Conservation (phyloP, 2,797 vertebrate species). For the Lindbergichthys nudifrons region DNA sequence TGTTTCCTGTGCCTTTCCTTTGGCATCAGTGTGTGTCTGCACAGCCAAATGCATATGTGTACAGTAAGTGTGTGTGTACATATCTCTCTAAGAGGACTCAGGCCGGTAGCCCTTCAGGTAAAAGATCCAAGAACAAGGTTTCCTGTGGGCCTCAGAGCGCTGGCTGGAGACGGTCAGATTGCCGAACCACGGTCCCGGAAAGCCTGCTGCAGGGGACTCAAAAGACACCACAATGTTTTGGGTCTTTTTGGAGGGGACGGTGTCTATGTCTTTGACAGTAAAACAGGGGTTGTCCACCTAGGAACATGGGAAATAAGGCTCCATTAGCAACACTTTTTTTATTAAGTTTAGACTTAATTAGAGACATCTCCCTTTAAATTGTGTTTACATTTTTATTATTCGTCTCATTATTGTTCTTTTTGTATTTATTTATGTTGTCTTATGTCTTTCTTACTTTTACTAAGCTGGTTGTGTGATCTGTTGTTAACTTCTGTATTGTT, state of each 20-base stretch:
- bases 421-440: too few relatives aligned
- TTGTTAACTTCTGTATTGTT: too few relatives aligned
- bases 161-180: constrained; percentile 84
- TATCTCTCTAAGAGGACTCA: constrained; percentile 37
- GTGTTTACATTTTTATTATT: too few relatives aligned
- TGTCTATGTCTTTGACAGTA: constrained; percentile 73
- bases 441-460: too few relatives aligned
- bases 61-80: neutral
- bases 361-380: too few relatives aligned
- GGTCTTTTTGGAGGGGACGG: constrained; percentile 83
- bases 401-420: too few relatives aligned
- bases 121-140: constrained; percentile 84
- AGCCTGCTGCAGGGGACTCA: constrained; percentile 62
- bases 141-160: constrained; percentile 63
- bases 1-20: neutral
- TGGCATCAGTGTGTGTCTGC: constrained; percentile 4
- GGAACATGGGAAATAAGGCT: neutral
- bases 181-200: constrained; percentile 74
- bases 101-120: constrained; percentile 85
- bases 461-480: too few relatives aligned
- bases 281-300: constrained; percentile 88
- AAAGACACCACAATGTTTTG: constrained; percentile 81
- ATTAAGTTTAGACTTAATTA: too few relatives aligned
- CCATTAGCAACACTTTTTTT: neutral
- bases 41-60: neutral